Conservation (phyloP, 2,888 invertebrate genomes). For the Caenorhabditis sulstoni region DNA sequence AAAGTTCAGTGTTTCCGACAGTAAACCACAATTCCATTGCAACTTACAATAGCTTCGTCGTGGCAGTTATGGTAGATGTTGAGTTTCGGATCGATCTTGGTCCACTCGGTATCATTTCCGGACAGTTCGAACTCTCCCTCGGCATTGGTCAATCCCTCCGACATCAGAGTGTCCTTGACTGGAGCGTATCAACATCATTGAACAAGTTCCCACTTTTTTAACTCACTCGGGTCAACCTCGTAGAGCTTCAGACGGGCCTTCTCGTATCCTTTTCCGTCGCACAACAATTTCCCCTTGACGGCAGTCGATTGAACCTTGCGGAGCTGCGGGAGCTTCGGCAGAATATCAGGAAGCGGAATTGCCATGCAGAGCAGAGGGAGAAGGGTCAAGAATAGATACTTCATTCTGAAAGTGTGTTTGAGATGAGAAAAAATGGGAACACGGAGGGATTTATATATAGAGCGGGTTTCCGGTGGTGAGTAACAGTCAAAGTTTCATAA, state of each 20-base stretch:
- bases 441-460: conserved; percentile 3
- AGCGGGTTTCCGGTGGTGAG: conserved; percentile 11
- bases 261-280: conserved; percentile 76
- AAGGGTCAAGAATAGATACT: conserved; percentile 31
- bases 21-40: background rate
- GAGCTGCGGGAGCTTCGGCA: conserved; percentile 57
- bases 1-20: background rate
- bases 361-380: conserved; percentile 43
- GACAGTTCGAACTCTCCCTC: conserved; percentile 71
- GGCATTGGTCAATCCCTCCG: conserved; percentile 68
- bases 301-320: conserved; percentile 70
- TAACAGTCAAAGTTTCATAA: conserved; percentile 2
- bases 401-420: conserved; percentile 28
- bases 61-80: conserved; percentile 78
- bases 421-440: background rate
- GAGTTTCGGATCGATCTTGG: conserved; percentile 72
- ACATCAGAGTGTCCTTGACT: conserved; percentile 75
- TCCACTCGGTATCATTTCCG: conserved; percentile 68
- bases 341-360: conserved; percentile 52
- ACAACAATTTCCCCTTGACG: conserved; percentile 75
- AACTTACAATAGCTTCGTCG: conserved; percentile 65
- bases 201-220: no score
- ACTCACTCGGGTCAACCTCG: conserved; percentile 74
- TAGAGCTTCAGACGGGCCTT: conserved; percentile 77
- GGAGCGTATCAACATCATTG: no score